These are phyloP conservation scores for Sebastes kiyomatsui DNA, from an alignment of 2,797 vertebrate species.

Conservation along the genomic window DNA sequence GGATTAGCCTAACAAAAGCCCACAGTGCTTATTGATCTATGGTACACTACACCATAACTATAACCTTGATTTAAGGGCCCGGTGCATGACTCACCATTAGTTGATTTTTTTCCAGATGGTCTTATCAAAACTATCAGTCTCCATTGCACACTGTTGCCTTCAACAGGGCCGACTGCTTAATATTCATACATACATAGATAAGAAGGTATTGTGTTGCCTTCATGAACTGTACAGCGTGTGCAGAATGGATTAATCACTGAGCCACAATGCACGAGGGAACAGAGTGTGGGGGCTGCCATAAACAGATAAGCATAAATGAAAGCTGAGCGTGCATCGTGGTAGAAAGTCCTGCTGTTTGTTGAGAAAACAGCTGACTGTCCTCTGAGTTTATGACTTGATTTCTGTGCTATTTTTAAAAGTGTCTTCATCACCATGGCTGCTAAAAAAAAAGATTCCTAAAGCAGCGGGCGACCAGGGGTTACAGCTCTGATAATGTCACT, in stretches of 20 bases:
- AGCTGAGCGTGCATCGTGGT: not conserved
- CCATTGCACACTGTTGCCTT: conserved; percentile 17
- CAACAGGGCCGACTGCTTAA: conserved; percentile 39
- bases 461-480: conserved; percentile 13
- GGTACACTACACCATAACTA: not conserved
- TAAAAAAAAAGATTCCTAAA: not conserved
- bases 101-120: conserved; percentile 19
- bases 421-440: conserved; percentile 6
- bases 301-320: conserved; percentile 58
- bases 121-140: conserved; percentile 56
- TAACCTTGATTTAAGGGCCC: conserved; percentile 45
- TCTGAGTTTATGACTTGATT: conserved; percentile 31
- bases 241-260: conserved; percentile 62
- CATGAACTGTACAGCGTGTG: conserved; percentile 35
- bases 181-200: conserved; percentile 64
- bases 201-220: conserved; percentile 58
- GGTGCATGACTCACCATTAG: conserved; percentile 26
- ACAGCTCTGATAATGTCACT: conserved; percentile 42
- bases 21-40: conserved; percentile 21
- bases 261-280: conserved; percentile 39
- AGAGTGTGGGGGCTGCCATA: conserved; percentile 40
- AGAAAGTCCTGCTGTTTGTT: conserved; percentile 26
- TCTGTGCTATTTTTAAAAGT: conserved; percentile 5
- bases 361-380: conserved; percentile 37
- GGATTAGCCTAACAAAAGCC: conserved; percentile 20